Conservation (phyloP, 2,797 vertebrate genomes). For the Hippopotamyrus pictus region DNA sequence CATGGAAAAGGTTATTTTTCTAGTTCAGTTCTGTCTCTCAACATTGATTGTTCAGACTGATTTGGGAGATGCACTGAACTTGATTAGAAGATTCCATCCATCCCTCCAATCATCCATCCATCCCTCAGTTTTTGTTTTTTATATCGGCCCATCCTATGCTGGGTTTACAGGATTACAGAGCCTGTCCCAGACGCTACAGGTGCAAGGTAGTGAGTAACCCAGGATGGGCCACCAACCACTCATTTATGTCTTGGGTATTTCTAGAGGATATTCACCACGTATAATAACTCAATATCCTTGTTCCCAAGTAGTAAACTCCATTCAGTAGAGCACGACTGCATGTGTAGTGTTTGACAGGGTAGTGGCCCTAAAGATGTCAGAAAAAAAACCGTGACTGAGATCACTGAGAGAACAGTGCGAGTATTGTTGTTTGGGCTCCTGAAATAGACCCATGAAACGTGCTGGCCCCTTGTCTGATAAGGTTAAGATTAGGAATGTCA, state of each 20-base stretch:
- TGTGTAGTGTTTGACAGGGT: neutral
- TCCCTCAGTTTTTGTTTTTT: neutral
- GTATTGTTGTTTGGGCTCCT: neutral
- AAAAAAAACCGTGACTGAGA: neutral
- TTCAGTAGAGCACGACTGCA: neutral
- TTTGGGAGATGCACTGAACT: neutral
- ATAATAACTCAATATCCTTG: neutral
- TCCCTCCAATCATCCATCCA: neutral
- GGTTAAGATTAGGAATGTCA: slow-evolving; percentile 3
- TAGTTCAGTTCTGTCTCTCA: neutral
- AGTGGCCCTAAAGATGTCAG: neutral
- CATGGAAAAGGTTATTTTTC: neutral
- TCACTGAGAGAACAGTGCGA: slow-evolving; percentile 7
- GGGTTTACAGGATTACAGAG: neutral
- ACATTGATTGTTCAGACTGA: neutral
- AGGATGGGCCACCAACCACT: neutral
- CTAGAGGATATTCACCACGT: neutral
- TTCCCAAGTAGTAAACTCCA: no score
- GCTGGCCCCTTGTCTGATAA: neutral
- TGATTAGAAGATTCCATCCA: neutral
- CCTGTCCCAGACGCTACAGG: neutral
- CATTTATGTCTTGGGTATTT: neutral
- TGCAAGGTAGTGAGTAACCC: neutral
- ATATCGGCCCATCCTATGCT: neutral
- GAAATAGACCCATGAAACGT: slow-evolving; percentile 15